Evolutionary conservation across 2,113 vertebrate species (phyloP).

Genomic region (Cyanistes caeruleus): DNA sequence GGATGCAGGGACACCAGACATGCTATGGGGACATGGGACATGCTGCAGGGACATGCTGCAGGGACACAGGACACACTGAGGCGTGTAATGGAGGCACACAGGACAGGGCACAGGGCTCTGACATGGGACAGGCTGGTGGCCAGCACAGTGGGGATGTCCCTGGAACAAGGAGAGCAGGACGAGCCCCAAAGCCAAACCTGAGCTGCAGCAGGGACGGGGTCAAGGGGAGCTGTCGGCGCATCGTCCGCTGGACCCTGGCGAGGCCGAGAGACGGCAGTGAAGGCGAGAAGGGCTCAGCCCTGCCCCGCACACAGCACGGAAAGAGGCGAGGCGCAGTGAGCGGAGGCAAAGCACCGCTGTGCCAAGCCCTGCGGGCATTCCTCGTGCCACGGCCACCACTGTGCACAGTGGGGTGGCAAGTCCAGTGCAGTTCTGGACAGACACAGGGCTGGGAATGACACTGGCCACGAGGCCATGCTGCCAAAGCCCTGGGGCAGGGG

Average conservation of each 20-base stretch:
- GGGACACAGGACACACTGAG: background rate
- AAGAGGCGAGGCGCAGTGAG: fast-evolving
- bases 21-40: background rate
- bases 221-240: conserved; percentile 74
- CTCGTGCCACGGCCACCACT: fast-evolving
- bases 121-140: background rate
- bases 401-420: fast-evolving
- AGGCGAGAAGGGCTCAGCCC: background rate
- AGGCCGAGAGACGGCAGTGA: conserved; percentile 58
- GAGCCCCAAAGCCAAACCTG: conserved; percentile 75
- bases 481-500: background rate
- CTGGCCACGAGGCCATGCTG: fast-evolving
- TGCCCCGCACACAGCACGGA: background rate
- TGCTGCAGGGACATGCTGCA: background rate
- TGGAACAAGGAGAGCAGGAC: background rate
- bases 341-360: fast-evolving
- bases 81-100: background rate
- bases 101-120: background rate
- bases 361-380: fast-evolving
- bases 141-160: fast-evolving
- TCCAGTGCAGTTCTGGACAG: background rate
- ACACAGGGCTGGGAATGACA: background rate
- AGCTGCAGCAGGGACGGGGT: conserved; percentile 73
- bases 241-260: conserved; percentile 81
- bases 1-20: background rate